Conservation (phyloP, 2,113 vertebrate species). For the Xiphophorus hellerii region DNA sequence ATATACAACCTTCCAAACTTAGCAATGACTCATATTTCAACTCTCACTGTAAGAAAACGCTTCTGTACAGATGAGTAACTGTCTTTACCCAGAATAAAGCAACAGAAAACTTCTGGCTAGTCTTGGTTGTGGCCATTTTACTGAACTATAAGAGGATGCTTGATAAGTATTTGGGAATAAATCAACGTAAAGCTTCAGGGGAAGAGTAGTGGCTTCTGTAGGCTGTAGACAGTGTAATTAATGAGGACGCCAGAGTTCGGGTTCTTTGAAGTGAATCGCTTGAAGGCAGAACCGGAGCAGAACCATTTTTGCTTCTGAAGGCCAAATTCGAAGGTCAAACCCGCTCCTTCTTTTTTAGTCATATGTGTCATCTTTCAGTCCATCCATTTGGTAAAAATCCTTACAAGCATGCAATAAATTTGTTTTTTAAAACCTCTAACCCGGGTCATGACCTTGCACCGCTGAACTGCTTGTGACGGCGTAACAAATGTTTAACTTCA, state of each 20-base stretch:
- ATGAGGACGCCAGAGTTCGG: neutral
- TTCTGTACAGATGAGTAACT: neutral
- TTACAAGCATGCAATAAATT: neutral
- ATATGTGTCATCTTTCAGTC: neutral
- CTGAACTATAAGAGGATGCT: neutral
- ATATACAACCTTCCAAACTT: neutral
- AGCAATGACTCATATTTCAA: neutral
- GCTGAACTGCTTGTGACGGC: slow-evolving; percentile 51
- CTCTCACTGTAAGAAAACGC: neutral
- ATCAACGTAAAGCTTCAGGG: slow-evolving; percentile 7
- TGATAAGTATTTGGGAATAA: neutral
- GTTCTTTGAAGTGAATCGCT: neutral
- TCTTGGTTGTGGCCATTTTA: neutral
- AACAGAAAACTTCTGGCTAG: neutral
- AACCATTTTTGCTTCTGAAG: neutral
- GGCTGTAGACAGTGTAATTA: neutral
- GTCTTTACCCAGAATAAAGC: neutral
- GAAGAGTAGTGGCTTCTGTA: neutral
- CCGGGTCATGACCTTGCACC: slow-evolving; percentile 13
- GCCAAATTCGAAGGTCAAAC: neutral
- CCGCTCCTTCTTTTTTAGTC: neutral
- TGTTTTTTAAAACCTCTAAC: slow-evolving; percentile 10
- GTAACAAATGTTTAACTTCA: slow-evolving; percentile 45
- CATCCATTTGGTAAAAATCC: neutral
- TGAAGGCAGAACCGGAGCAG: neutral